Percentiles rank a stretch among this genome's conserved stretches.
Conservation (phyloP, 1,140 invertebrate species). For the Cydia fagiglandana region DNA sequence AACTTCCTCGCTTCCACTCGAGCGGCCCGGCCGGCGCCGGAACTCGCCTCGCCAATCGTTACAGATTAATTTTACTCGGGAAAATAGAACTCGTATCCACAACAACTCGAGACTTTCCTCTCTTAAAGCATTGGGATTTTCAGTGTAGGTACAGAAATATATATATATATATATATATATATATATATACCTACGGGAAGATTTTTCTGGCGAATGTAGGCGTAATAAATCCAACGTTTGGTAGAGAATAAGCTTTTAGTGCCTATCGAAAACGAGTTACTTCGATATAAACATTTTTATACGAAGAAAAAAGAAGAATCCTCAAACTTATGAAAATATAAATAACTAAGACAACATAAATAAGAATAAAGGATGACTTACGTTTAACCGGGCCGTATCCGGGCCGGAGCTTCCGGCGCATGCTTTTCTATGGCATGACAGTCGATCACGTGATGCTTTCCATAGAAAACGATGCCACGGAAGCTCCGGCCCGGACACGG, state of each 20-base stretch:
- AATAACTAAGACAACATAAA: no score
- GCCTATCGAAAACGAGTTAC: background rate
- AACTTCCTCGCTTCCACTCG: background rate
- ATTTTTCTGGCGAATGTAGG: background rate
- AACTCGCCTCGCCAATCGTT: background rate
- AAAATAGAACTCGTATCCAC: conserved; percentile 24
- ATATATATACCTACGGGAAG: no score
- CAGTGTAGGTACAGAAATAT: background rate
- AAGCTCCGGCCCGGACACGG: no score
- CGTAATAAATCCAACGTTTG: background rate
- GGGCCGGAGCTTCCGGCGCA: no score
- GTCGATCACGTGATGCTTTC: no score
- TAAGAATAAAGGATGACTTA: no score
- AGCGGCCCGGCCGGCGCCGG: background rate
- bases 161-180: no score
- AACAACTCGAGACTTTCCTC: background rate
- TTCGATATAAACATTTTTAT: background rate
- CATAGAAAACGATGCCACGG: no score
- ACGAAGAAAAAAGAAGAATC: background rate
- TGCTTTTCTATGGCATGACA: no score
- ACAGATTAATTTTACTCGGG: conserved; percentile 21
- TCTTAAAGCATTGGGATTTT: background rate
- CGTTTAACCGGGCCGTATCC: no score
- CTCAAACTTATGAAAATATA: no score
- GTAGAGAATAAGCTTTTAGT: background rate